Base-by-base conservation (phyloP, 1,140 invertebrate genomes). In the Trissolcus basalis region DNA sequence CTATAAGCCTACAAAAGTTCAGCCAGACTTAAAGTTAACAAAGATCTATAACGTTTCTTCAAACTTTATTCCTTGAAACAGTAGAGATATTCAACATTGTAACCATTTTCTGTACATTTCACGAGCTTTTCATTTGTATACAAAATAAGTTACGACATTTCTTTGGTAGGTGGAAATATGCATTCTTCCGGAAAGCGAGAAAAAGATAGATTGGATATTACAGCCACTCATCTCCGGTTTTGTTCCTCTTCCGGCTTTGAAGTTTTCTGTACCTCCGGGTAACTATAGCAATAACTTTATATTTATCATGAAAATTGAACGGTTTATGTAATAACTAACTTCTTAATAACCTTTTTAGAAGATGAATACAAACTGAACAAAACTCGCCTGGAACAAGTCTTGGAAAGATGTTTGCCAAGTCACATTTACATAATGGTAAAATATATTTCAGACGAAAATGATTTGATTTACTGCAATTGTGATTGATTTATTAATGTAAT, bases 381-480 rank as follows among this genome's bases (percentile, higher is more conserved):
- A 76, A 72, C 41, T 45, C 81, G 82, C 82, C 59, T 92, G 47
- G 88, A 89, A 60, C 85, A 90, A 72, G 82, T 91, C 15, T 77
- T 92, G 45, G 88, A 90, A 75, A 89, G 91, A 50, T 90, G 91
- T 72, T 81, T 92, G 60, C 91, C 91, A 4, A 89, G 90, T 69
- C 90, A 92, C 75, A 89, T 92, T 77, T 92, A 92, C 78, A 90
- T 93, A 58, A 89, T 92, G 90, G 89, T 89, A 81, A 84, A 80
- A 55, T 10, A 27, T 11, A 27, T 54, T 10, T 13, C 10, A 14
- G 33, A 53, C 10, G 10, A 36, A 53, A 53, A 2, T 3, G 16
- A 16, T 36, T 27, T 15, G 5, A 59, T 13, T 27, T 13, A 50
- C 14, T 2, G 9, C 11, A 7, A 12, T 12, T 32, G 47, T 7